These are phyloP conservation scores for Lethrus apterus DNA, from an alignment of 1,140 invertebrate genomes.

Conservation along the genomic window DNA sequence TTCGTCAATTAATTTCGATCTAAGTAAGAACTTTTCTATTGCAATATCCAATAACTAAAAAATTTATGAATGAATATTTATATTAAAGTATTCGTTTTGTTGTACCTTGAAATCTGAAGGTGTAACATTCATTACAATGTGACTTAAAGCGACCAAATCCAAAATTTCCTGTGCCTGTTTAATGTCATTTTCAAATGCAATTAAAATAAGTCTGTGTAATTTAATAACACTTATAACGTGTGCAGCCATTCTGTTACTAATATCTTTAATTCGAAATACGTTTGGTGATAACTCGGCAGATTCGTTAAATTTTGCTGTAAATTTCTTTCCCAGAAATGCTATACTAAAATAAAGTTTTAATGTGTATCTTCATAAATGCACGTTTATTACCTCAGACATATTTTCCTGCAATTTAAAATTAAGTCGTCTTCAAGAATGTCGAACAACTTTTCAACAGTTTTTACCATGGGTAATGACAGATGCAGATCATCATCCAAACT, in stretches of 20 bases:
- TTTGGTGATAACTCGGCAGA: neutral
- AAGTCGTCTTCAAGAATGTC: slow-evolving; percentile 7
- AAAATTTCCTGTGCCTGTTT: slow-evolving; percentile 3
- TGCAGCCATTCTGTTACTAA: neutral
- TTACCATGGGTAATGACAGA: slow-evolving; percentile 7
- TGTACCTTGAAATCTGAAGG: slow-evolving; percentile 5
- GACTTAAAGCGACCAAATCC: slow-evolving; percentile 5
- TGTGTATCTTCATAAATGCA: too few species aligned
- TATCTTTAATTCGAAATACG: slow-evolving; percentile 1
- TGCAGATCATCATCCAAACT: neutral
- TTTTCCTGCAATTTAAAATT: neutral
- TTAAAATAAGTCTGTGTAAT: slow-evolving; percentile 1
- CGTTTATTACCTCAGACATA: too few species aligned
- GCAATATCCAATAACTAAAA: slow-evolving; percentile 8
- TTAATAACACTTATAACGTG: slow-evolving; percentile 3
- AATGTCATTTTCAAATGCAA: slow-evolving; percentile 2
- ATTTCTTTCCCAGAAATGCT: slow-evolving; percentile 6
- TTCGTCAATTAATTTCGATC: slow-evolving; percentile 4
- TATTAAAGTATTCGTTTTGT: neutral
- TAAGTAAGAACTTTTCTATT: slow-evolving; percentile 8
- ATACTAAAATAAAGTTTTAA: slow-evolving; percentile 4
- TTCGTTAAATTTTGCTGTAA: slow-evolving; percentile 5
- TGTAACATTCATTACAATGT: slow-evolving; percentile 6
- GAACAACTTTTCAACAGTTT: slow-evolving; percentile 7
- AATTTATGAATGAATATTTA: neutral